phyloP scores from a whole-genome alignment of 2,113 vertebrate genomes.

The Engystomops pustulosus region DNA sequence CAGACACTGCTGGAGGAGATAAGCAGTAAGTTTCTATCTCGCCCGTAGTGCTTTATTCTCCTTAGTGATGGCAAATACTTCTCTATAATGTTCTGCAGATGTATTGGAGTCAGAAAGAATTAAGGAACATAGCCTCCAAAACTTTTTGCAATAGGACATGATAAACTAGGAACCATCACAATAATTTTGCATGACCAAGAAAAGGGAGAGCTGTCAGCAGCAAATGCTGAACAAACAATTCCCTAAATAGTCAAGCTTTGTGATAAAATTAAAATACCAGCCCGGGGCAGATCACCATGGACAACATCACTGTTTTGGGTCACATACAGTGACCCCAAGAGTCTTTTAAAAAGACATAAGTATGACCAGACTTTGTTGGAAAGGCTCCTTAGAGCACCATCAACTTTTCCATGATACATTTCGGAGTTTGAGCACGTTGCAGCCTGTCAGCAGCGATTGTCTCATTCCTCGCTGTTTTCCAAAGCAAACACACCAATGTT shows the following conservation, averaged over 20 bases:
- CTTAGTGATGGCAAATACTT: too few relatives aligned
- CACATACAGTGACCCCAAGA: neutral
- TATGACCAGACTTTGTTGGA: neutral
- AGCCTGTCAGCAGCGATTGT: slow-evolving; percentile 32
- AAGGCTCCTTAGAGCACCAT: neutral
- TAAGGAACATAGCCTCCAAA: too few relatives aligned
- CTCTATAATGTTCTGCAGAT: too few relatives aligned
- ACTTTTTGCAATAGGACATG: too few relatives aligned
- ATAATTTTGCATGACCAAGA: too few relatives aligned
- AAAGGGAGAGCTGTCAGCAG: too few relatives aligned
- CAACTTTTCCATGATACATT: slow-evolving; percentile 38
- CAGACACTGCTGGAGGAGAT: too few relatives aligned
- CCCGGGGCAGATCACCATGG: neutral
- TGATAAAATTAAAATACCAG: neutral
- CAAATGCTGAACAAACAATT: neutral
- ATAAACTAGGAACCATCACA: too few relatives aligned
- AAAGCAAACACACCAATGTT: slow-evolving; percentile 23
- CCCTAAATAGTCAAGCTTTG: neutral
- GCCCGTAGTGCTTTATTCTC: too few relatives aligned
- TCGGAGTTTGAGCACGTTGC: slow-evolving; percentile 6
- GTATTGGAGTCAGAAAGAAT: too few relatives aligned
- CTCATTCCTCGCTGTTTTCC: slow-evolving; percentile 18
- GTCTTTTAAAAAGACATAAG: neutral
- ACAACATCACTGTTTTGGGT: neutral
- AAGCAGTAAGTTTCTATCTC: too few relatives aligned